Conservation (phyloP, 2,888 invertebrate species). For the Teleiodes luculella region DNA sequence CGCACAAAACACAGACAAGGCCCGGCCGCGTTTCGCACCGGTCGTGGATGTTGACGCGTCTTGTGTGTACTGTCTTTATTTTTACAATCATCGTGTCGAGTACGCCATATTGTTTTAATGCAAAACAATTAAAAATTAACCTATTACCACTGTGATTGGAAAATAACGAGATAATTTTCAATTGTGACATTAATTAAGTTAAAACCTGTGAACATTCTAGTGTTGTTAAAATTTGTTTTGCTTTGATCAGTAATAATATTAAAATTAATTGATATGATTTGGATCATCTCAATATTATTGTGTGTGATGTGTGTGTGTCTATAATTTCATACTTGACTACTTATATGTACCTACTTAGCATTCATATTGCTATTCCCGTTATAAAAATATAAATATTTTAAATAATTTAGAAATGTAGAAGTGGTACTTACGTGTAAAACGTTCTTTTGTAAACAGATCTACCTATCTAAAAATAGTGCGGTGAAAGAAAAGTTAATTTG, state of each 20-base stretch:
- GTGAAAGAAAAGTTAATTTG: constrained; percentile 44
- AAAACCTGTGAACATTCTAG: background rate
- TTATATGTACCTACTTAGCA: no score
- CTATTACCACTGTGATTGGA: no score
- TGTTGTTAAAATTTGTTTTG: no score
- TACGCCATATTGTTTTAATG: constrained; percentile 70
- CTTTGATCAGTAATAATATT: no score
- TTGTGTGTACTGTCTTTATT: constrained; percentile 62
- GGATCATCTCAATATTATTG: constrained; percentile 8
- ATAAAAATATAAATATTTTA: no score
- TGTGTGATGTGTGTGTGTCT: constrained; percentile 4
- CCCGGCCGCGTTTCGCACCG: constrained; percentile 53
- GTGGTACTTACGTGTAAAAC: no score
- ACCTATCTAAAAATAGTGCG: constrained; percentile 61
- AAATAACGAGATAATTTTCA: no score
- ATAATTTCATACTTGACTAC: no score
- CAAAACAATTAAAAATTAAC: background rate
- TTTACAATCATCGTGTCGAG: constrained; percentile 56
- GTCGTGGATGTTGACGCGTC: constrained; percentile 44
- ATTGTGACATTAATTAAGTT: background rate
- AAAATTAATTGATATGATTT: background rate
- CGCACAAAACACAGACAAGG: constrained; percentile 55
- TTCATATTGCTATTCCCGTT: no score
- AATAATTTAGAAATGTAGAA: no score
- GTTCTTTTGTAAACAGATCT: no score